Base-by-base conservation (phyloP, 2,113 vertebrate species). In the Notarius lentiginosus region DNA sequence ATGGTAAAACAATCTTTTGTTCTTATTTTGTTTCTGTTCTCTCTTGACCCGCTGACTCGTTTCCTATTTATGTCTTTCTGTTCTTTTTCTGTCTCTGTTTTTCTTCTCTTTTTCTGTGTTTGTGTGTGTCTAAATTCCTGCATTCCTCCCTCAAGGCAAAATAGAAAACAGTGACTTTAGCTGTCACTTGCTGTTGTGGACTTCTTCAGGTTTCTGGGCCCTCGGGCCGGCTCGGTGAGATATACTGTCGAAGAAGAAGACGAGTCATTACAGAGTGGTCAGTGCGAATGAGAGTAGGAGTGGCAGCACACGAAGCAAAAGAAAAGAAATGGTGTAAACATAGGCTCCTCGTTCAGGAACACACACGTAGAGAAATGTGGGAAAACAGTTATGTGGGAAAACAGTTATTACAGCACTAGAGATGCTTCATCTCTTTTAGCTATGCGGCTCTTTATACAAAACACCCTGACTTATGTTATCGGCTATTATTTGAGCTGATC, bases 1-100 rank as follows among this genome's bases (percentile, higher is more conserved):
- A 99, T 99, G 98, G 98, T 99, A 95, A 89, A 56, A 41, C 15
- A 56, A 20, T 51, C 51, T 30, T 1, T 41, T 41, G 41, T 41
- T 75, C 41, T 83, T 47, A 8, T 63, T 56, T 24, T 51, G 60
- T 49, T 49, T 79, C 41, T n/a, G 0, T 68, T 75, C 20, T 56
- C 30, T 61, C 66, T 27, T 60, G 49, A 55, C 41, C 47, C 15
- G 66, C 7, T 66, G 6, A 51, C 7, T 68, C 60, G 51, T 53
- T 51, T 60, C 15, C 9, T 81, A 11, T 79, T 22, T 47, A 20
- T 49, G 18, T 68, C 1, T 53, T 30, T 49, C 17, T 1, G 6
- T 66, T 55, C 58, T 61, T 24, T 17, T 27, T 77, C 14, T 63
- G 15, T 76, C 7, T 20, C 4, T 82, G 18, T 73, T 56, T 72